Evolutionary conservation across 1,140 invertebrate genomes (phyloP).

Genomic region (Atopsyche davidsoni): DNA sequence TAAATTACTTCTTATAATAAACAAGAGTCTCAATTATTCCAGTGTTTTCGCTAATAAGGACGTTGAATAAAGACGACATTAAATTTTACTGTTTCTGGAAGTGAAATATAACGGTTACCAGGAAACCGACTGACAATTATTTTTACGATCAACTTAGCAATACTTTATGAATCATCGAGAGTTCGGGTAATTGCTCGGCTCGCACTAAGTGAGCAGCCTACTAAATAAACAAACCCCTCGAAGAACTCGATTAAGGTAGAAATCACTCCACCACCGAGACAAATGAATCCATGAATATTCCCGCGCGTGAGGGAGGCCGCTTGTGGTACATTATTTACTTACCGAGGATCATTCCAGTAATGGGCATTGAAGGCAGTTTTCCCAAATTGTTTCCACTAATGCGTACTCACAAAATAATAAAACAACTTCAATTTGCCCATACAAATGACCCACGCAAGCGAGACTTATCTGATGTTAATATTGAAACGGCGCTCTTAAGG

Average conservation of each 20-base stretch:
- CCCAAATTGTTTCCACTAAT: neutral
- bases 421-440: no score
- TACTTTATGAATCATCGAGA: conserved; percentile 10
- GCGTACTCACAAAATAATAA: no score
- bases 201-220: conserved; percentile 7
- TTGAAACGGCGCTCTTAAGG: no score
- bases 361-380: neutral
- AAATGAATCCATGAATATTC: neutral
- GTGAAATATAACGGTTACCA: neutral
- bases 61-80: no score
- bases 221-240: conserved; percentile 8
- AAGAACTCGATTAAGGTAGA: neutral
- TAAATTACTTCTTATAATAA: no score
- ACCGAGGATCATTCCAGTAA: neutral
- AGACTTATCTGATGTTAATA: no score
- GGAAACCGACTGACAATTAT: conserved; percentile 18
- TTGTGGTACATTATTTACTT: neutral
- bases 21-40: no score
- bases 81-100: neutral
- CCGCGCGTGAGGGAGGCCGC: neutral
- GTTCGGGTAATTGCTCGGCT: conserved; percentile 8
- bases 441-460: no score
- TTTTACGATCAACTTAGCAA: conserved; percentile 21
- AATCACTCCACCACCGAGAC: neutral
- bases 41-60: no score